These are phyloP conservation scores for Homarus americanus DNA, from an alignment of 1,140 invertebrate species.

Conservation along the genomic window DNA sequence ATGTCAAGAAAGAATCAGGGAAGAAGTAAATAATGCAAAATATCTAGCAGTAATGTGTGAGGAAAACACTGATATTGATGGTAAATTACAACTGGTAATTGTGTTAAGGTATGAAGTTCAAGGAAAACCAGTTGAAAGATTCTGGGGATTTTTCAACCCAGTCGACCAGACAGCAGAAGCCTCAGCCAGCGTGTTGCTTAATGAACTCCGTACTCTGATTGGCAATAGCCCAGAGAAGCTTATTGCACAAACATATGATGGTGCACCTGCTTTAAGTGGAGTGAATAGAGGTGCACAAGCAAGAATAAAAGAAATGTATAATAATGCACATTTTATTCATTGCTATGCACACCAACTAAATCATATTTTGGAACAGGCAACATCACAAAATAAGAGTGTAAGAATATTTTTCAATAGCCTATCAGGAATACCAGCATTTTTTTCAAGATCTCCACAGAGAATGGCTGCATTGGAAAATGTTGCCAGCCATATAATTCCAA, in stretches of 20 bases:
- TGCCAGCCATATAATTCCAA: too few relatives aligned
- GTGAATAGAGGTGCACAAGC: neutral
- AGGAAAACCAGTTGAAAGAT: slow-evolving; percentile 57
- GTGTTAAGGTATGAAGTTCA: slow-evolving; percentile 44
- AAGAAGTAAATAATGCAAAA: slow-evolving; percentile 46
- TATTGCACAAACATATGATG: slow-evolving; percentile 38
- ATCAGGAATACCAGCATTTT: too few relatives aligned
- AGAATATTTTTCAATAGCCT: too few relatives aligned
- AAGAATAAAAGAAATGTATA: neutral
- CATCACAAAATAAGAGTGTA: neutral
- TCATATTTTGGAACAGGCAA: neutral
- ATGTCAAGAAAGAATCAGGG: slow-evolving; percentile 34
- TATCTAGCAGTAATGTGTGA: slow-evolving; percentile 64
- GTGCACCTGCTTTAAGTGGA: too few relatives aligned
- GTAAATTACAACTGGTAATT: slow-evolving; percentile 36
- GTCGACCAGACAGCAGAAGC: neutral
- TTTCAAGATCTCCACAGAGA: too few relatives aligned
- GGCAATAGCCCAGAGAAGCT: neutral
- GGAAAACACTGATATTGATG: slow-evolving; percentile 39
- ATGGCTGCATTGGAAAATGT: too few relatives aligned
- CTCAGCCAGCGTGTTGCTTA: neutral
- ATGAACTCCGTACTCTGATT: neutral
- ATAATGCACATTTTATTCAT: neutral
- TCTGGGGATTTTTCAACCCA: slow-evolving; percentile 50
- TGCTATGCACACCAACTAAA: too few relatives aligned